Evolutionary conservation across 2,113 vertebrate species (phyloP).

Genomic region (Ploceus nigricollis): DNA sequence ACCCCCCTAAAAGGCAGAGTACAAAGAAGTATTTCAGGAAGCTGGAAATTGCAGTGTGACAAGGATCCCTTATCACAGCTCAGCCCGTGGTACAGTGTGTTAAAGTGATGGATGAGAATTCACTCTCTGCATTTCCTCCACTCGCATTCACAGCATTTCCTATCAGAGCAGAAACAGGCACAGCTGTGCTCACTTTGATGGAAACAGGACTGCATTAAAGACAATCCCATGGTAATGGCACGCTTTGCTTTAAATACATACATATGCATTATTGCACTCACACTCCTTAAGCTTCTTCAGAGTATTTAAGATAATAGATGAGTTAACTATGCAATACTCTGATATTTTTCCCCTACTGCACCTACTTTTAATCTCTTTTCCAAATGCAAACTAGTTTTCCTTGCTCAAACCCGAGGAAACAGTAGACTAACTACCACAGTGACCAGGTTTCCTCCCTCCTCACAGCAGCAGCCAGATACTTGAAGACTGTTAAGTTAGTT

Average conservation of each 20-base stretch:
- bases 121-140: slow-evolving; percentile 17
- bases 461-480: background rate
- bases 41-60: slow-evolving; percentile 50
- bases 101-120: slow-evolving; percentile 64
- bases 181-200: slow-evolving; percentile 17
- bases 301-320: background rate
- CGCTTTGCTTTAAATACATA: background rate
- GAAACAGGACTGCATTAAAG: background rate
- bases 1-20: background rate
- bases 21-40: slow-evolving; percentile 42
- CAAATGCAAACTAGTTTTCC: background rate
- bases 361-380: background rate
- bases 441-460: background rate
- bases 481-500: background rate
- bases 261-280: background rate
- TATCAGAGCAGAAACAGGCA: slow-evolving; percentile 38
- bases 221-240: background rate
- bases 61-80: slow-evolving; percentile 59
- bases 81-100: slow-evolving; percentile 1
- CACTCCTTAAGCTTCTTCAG: background rate
- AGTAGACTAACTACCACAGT: background rate
- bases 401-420: background rate
- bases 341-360: background rate
- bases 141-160: background rate
- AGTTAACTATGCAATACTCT: background rate